Base-by-base conservation (phyloP, 1,140 invertebrate species). In the Habropoda laboriosa region DNA sequence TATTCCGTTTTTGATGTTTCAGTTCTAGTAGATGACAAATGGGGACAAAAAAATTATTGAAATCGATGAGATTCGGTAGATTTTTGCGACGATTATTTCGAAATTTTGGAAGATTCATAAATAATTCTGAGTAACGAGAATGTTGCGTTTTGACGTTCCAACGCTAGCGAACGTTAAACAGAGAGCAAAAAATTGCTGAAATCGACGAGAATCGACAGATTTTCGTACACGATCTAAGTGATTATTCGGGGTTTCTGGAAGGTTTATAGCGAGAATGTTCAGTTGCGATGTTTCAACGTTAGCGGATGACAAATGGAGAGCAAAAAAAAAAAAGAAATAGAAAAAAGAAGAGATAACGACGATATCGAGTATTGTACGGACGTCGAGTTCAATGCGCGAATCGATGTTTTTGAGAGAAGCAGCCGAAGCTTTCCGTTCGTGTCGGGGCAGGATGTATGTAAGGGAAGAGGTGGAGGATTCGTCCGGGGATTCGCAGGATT, bases 401-500 rank as follows among this genome's bases (percentile, higher is more conserved):
- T 84, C 66, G 79, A 79, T 81, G 45, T 74, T 76, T 72, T 66
- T 32, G 76, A 73, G 47, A 73, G 63, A 67, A 78, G 35, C 47
- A 70, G 47, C 30, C 16, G 47, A 45, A 30, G 71, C 49, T 82
- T 73, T 76, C 49, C 49, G 67, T 72, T 35, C 73, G 27, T 64
- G 74, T 55, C 24, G 76, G 24, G 42, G 68, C 51, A 42, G 58
- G 53, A 64, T 51, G 60, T 63, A 83, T 60, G 64, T 57, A 81
- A 79, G 78, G 68, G 80, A 74, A 35, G 73, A 74, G 61, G 68
- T 27, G 74, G 57, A 61, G 79, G 79, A 70, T 76, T 67, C 79
- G 74, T 81, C 66, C 86, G 64, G 85, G 76, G 86, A 84, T 86
- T 84, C 85, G 81, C 80, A 49, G 82, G 85, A 87, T 85, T 87